phyloP scores from a whole-genome alignment of 2,113 vertebrate species.

The Uropsilus gracilis region DNA sequence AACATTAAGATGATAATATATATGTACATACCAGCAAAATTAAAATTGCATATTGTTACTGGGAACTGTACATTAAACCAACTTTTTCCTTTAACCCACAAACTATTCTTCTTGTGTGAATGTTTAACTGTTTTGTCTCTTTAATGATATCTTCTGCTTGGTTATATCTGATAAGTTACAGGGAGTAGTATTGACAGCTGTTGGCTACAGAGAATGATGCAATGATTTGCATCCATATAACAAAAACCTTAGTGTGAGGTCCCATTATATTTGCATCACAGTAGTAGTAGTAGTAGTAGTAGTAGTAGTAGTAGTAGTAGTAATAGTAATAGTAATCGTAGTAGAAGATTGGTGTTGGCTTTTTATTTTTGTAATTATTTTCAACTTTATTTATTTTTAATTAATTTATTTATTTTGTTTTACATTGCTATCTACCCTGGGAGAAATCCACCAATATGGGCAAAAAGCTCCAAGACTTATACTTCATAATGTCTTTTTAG shows the following conservation, averaged over 20 bases:
- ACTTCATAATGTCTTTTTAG: background rate
- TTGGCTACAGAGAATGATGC: background rate
- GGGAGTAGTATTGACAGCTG: background rate
- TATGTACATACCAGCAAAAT: background rate
- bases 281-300: no score
- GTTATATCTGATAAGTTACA: background rate
- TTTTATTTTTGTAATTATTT: no score
- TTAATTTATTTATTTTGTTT: no score
- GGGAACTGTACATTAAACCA: background rate
- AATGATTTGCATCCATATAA: background rate
- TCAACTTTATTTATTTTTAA: no score
- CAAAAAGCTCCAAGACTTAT: no score
- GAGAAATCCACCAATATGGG: no score
- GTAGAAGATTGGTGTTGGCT: background rate
- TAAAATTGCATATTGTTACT: background rate
- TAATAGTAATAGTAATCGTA: no score
- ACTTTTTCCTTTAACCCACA: no score
- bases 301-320: no score
- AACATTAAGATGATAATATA: background rate
- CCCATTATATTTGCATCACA: background rate
- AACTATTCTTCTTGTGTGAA: background rate
- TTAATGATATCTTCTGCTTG: background rate
- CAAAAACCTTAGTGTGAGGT: background rate
- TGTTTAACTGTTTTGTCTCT: background rate
- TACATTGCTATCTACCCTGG: no score